Base-by-base conservation (phyloP, 2,888 invertebrate genomes). In the Torymus aiolomorphi region DNA sequence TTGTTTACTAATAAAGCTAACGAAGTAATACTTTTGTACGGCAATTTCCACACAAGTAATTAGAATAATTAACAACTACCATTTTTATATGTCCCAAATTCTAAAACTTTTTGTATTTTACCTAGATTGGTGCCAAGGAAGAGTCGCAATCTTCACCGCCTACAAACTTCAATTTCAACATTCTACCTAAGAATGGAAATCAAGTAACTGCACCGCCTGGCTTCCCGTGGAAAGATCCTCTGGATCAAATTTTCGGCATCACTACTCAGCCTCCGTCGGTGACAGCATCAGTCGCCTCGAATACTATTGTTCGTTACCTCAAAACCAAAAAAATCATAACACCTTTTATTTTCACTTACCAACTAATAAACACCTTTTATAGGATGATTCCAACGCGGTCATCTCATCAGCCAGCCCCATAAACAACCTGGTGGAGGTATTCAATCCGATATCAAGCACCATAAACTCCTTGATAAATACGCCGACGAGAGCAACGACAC, bases 211-310 rank as follows among this genome's bases (percentile, higher is more conserved):
- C 87, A 52, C 86, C 88, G 11, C 85, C 89, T 49, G 87, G 88
- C 69, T 89, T 88, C 76, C 88, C 88, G 14, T 90, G 90, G 89
- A 87, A 87, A 76, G 89, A 90, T 86, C 88, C 90, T 11, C 78
- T 90, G 18, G 89, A 90, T 84, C 88, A 88, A 82, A 89, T 90
- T 80, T 89, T 90, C 74, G 89, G 90, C 14, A 87, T 90, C 14
- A 88, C 89, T n/a, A 90, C 89, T 8, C 84, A 86, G 79, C 85
- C 87, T 18, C 87, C 89, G 14, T 79, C 85, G 31, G 85, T 86
- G 71, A 87, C 88, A 49, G 89, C 89, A 52, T 90, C 90, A 16
- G 86, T 89, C 14, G 86, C 88, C 72, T 87, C 89, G 3, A 90
- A 90, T 76, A 85, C 84, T 77, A 76, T 89, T 82, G 90, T 90